phyloP scores from a whole-genome alignment of 2,888 invertebrate genomes.

The Formica aserva region DNA sequence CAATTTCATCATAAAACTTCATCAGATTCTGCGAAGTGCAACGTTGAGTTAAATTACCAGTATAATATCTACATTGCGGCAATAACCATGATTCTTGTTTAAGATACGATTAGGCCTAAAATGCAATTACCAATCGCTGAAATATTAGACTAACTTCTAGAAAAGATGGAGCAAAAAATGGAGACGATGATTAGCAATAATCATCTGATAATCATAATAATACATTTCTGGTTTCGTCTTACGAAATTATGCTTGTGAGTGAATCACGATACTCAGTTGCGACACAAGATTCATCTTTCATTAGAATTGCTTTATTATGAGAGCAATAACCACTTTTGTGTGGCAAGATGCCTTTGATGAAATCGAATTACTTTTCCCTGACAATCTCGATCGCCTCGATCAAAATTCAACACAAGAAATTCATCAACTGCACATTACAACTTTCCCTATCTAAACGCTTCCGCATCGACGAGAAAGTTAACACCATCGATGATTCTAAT shows the following conservation, averaged over 20 bases:
- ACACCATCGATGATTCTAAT: conserved; percentile 52
- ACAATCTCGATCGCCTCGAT: conserved; percentile 48
- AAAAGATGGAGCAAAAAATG: conserved; percentile 30
- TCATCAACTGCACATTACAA: conserved; percentile 45
- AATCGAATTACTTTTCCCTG: conserved; percentile 24
- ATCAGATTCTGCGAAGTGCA: conserved; percentile 44
- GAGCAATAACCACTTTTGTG: conserved; percentile 23
- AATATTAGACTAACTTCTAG: conserved; percentile 17
- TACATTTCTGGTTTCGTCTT: conserved; percentile 32
- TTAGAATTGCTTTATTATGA: conserved; percentile 42
- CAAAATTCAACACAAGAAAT: conserved; percentile 47
- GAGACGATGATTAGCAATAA: conserved; percentile 57
- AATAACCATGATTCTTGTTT: conserved; percentile 56
- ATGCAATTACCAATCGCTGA: conserved; percentile 56
- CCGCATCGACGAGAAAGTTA: conserved; percentile 55
- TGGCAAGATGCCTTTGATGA: conserved; percentile 39
- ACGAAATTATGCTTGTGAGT: conserved; percentile 47
- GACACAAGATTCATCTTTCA: conserved; percentile 43
- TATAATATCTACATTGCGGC: conserved; percentile 63
- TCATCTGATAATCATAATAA: conserved; percentile 58
- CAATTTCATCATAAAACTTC: conserved; percentile 57
- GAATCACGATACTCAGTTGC: conserved; percentile 35
- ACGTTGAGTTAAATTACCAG: conserved; percentile 55
- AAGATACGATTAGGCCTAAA: conserved; percentile 53
- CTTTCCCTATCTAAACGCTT: conserved; percentile 52